Conservation (phyloP, 2,888 invertebrate genomes). For the Trypoxylon attenuatum region DNA sequence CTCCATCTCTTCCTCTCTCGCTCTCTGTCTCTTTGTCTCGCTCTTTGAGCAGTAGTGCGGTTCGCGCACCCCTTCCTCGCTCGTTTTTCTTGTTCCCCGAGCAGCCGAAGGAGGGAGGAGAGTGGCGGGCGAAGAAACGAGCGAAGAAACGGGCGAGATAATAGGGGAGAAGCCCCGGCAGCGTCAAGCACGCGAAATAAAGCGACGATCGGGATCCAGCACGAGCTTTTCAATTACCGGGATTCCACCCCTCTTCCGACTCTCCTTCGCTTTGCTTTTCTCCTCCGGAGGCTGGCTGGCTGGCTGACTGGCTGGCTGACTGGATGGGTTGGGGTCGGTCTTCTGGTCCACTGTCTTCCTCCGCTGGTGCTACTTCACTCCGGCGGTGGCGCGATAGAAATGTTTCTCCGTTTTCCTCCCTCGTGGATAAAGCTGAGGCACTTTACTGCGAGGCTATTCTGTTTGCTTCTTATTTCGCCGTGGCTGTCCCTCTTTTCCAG, state of each 20-base stretch:
- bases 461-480: slow-evolving; percentile 42
- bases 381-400: slow-evolving; percentile 49
- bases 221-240: slow-evolving; percentile 68
- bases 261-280: slow-evolving; percentile 15
- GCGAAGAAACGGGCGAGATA: slow-evolving; percentile 51
- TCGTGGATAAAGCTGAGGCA: slow-evolving; percentile 52
- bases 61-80: slow-evolving; percentile 1
- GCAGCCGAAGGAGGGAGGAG: slow-evolving; percentile 12
- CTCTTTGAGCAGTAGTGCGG: not conserved
- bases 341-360: slow-evolving; percentile 12
- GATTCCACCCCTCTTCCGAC: slow-evolving; percentile 20
- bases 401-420: slow-evolving; percentile 36
- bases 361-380: slow-evolving; percentile 7
- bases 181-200: slow-evolving; percentile 57
- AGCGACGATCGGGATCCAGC: slow-evolving; percentile 63
- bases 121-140: slow-evolving; percentile 13
- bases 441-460: slow-evolving; percentile 52
- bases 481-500: slow-evolving; percentile 7
- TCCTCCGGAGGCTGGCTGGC: slow-evolving; percentile 3
- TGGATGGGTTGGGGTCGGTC: slow-evolving; percentile 22
- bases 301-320: slow-evolving; percentile 8
- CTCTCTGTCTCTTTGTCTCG: not conserved
- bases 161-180: slow-evolving; percentile 47
- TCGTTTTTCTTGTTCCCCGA: slow-evolving; percentile 37
- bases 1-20: slow-evolving; percentile 6